Conservation (phyloP, 2,113 vertebrate species). For the Oophaga pumilio region DNA sequence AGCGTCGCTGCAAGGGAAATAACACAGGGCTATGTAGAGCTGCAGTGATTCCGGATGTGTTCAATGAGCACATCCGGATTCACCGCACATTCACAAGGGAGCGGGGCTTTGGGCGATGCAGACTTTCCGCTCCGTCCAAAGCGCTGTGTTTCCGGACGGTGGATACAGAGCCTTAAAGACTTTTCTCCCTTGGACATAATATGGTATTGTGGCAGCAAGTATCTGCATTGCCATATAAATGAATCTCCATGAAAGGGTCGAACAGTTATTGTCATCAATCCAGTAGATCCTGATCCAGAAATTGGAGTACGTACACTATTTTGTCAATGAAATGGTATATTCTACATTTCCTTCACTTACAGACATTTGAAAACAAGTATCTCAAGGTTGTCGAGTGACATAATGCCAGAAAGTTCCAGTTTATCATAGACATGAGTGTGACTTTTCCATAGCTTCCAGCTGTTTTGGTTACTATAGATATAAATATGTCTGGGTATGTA, state of each 20-base stretch:
- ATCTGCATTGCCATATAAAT: background rate
- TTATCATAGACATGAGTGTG: constrained; percentile 29
- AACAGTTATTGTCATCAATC: background rate
- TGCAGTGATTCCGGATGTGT: no score
- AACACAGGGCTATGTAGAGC: no score
- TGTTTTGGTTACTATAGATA: constrained; percentile 22
- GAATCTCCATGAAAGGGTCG: background rate
- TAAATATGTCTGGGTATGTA: constrained; percentile 19
- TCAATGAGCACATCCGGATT: no score
- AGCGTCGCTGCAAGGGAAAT: no score
- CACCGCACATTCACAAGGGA: no score
- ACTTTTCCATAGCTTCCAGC: constrained; percentile 39
- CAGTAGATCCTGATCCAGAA: background rate
- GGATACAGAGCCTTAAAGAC: no score
- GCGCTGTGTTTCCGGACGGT: no score
- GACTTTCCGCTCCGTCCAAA: no score
- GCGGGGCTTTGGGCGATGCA: no score
- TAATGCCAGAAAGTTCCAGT: constrained; percentile 16
- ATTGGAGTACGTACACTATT: background rate
- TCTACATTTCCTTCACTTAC: background rate
- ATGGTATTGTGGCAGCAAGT: background rate
- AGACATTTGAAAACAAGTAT: background rate
- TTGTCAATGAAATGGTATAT: background rate
- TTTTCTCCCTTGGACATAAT: background rate
- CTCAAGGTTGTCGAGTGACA: constrained; percentile 21